Conservation (phyloP, 2,113 vertebrate species). For the mouse (Mus musculus) region DNA sequence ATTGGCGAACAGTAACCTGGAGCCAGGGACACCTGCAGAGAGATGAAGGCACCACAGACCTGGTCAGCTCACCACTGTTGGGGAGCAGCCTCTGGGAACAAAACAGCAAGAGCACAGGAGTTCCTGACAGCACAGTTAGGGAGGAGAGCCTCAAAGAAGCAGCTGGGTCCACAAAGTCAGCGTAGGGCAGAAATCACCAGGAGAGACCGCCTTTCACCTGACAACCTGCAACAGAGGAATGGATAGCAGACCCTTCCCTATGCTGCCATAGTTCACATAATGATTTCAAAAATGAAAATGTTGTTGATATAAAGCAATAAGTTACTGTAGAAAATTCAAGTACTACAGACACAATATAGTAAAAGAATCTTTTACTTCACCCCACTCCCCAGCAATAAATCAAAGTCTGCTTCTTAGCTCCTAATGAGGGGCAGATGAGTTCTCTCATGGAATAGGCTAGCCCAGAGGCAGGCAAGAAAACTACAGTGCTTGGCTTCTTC, state of each 20-base stretch:
- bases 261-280: not conserved
- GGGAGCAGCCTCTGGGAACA: not conserved
- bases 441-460: not conserved
- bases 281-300: constrained; percentile 42
- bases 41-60: not conserved
- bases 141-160: not conserved
- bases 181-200: not conserved
- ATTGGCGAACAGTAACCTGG: not conserved
- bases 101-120: not conserved
- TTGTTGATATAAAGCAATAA: constrained; percentile 46
- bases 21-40: not conserved
- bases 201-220: not conserved
- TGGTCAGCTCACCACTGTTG: not conserved
- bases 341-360: constrained; percentile 22
- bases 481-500: not conserved
- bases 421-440: constrained; percentile 1
- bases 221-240: not conserved
- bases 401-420: not conserved
- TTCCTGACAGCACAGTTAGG: not conserved
- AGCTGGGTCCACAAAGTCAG: not conserved
- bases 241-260: not conserved
- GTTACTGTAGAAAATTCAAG: constrained; percentile 2
- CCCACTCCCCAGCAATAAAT: not conserved
- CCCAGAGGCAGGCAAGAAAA: not conserved
- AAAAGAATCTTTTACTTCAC: constrained; percentile 17